A percentile compares a stretch with the other conserved stretches of the same genome.
These are phyloP conservation scores for Alexandromys oeconomus DNA, from an alignment of 2,797 vertebrate species.

Conservation along the genomic window DNA sequence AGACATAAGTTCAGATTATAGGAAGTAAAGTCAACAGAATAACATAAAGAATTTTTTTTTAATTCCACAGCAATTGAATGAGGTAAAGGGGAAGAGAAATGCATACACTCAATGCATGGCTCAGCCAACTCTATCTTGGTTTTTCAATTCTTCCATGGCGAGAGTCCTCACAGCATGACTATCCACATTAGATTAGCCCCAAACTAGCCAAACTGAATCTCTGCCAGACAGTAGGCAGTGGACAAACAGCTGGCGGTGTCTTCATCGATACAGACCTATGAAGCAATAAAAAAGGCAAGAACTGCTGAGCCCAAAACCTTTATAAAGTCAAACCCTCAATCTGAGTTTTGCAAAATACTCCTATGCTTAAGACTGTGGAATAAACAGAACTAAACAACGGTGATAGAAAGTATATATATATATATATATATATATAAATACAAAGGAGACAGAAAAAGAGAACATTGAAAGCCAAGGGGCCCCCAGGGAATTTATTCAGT, in stretches of 20 bases:
- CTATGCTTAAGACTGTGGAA: neutral
- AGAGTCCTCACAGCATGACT: neutral
- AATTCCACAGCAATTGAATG: constrained; percentile 18
- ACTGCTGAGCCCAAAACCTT: neutral
- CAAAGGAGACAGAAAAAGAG: neutral
- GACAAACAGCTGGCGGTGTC: neutral
- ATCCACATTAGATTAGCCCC: neutral
- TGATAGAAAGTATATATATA: neutral
- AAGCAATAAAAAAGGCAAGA: constrained; percentile 5
- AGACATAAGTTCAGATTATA: constrained; percentile 40
- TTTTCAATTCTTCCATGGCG: neutral
- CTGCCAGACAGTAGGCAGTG: neutral
- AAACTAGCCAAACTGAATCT: neutral
- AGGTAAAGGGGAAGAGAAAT: constrained; percentile 20
- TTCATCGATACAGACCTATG: neutral
- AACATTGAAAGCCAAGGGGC: neutral
- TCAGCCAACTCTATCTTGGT: neutral
- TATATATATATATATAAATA: too few species aligned
- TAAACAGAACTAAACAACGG: neutral
- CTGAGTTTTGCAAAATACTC: neutral
- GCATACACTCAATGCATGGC: neutral
- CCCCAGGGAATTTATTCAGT: neutral
- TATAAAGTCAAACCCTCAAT: constrained; percentile 40
- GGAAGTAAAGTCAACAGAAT: constrained; percentile 21
- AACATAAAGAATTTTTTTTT: neutral